Base-by-base conservation (phyloP, 1,140 invertebrate genomes). In the Euglossa dilemma region DNA sequence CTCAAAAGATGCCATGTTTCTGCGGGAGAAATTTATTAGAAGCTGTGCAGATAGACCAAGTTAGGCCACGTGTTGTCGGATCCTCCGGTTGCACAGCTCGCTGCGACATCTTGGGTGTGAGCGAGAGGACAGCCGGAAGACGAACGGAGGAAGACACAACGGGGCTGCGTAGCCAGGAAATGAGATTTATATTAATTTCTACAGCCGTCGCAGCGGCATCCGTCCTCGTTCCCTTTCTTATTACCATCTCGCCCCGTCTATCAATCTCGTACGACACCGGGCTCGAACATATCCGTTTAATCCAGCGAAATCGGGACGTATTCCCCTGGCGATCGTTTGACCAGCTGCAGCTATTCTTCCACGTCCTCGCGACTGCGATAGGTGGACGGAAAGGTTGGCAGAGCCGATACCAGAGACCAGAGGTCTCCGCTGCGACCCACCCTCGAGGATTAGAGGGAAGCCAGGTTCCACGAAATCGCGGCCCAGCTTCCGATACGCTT, bases 121-220 rank as follows among this genome's bases (percentile, higher is more conserved):
- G 54, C 11, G 79, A 16, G 1, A 0, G 6, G 70, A 50, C 45
- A 54, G 71, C 47, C n/a, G n/a, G n/a, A 23, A 52, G 50, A 45
- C 79, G 66, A 72, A 75, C 56, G 72, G 85, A 77, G 85, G 87
- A 87, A 90, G 87, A 90, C 87, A 89, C 87, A 89, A 91, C 90
- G 75, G 79, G 61, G 82, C 47, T 79, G 66, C 80, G 75, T 70
- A 59, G 25, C 87, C 69, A 80, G 80, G 84, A 87, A 90, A 91
- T 89, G 83, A 91, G 87, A 91, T 91, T 89, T 90, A 87, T 90
- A 91, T 91, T 91, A 91, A 91, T 91, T 90, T 90, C 89, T 86
- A 72, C 89, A 87, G 81, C 85, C 87, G 87, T 91, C 73, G 89
- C 80, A 75, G n/a, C 59, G 50, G 64, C 70, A 45, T 56, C 75